These are phyloP conservation scores for Thunnus maccoyii DNA, from an alignment of 2,113 vertebrate genomes.

Conservation along the genomic window DNA sequence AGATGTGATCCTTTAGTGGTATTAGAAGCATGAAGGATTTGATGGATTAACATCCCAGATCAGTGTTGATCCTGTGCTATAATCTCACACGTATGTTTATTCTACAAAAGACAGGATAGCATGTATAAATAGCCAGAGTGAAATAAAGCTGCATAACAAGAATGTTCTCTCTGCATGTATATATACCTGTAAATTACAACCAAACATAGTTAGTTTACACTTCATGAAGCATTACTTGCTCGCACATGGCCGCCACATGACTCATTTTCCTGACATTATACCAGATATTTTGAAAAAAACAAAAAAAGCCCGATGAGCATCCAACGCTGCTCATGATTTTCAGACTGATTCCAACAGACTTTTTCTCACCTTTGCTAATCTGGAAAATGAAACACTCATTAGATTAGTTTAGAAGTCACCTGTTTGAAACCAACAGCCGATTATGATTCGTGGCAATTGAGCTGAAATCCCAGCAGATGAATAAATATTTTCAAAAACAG, in stretches of 20 bases:
- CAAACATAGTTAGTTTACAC: neutral
- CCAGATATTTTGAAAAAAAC: no score
- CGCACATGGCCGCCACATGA: conserved; percentile 1
- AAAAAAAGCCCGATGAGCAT: no score
- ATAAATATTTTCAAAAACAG: no score
- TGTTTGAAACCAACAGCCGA: no score
- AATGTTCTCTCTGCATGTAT: neutral
- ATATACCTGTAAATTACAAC: conserved; percentile 3
- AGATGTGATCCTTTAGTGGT: neutral
- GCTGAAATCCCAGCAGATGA: no score
- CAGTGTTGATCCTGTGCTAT: neutral
- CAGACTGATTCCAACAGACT: no score
- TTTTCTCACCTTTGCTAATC: no score
- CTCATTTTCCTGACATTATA: neutral
- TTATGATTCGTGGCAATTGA: no score
- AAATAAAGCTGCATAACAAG: neutral
- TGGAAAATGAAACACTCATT: no score
- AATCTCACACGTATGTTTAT: conserved; percentile 3
- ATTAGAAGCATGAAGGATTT: neutral
- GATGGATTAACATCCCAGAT: neutral
- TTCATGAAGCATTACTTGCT: neutral
- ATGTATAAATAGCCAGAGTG: neutral
- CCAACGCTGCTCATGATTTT: no score
- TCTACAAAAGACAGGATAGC: neutral
- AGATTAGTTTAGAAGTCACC: no score